Conservation (phyloP, 2,113 vertebrate species). For the Uria lomvia region DNA sequence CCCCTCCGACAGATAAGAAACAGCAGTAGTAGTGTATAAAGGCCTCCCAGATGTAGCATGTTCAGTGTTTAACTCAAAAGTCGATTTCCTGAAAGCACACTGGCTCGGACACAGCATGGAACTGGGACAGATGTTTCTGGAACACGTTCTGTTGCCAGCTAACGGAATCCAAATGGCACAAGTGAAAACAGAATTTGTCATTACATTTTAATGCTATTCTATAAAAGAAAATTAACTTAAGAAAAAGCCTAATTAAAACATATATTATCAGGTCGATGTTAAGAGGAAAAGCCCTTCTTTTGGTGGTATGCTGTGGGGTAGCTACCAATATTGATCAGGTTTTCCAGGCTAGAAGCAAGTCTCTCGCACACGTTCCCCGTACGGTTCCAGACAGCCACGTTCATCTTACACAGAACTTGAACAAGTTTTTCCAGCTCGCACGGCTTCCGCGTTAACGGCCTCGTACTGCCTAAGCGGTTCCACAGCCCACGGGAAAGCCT, state of each 20-base stretch:
- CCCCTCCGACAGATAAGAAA: not conserved
- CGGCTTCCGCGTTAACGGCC: not conserved
- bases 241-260: not conserved
- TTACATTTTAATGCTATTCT: not conserved
- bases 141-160: not conserved
- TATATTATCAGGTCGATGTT: not conserved
- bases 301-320: not conserved
- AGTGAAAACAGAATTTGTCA: not conserved
- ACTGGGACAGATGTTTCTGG: not conserved
- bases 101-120: not conserved
- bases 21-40: not conserved
- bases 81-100: not conserved
- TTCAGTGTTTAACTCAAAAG: constrained; percentile 37
- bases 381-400: not conserved
- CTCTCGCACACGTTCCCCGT: not conserved
- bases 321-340: not conserved
- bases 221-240: not conserved
- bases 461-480: not conserved
- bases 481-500: not conserved
- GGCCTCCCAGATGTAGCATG: not conserved
- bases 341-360: not conserved
- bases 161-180: not conserved
- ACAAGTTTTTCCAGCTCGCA: not conserved
- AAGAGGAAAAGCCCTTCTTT: not conserved
- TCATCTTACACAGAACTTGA: not conserved